A percentile compares a stretch with the other conserved stretches of the same genome.
These are phyloP conservation scores for Lamprologus tigripictilis DNA, from an alignment of 2,113 vertebrate genomes.

Conservation along the genomic window DNA sequence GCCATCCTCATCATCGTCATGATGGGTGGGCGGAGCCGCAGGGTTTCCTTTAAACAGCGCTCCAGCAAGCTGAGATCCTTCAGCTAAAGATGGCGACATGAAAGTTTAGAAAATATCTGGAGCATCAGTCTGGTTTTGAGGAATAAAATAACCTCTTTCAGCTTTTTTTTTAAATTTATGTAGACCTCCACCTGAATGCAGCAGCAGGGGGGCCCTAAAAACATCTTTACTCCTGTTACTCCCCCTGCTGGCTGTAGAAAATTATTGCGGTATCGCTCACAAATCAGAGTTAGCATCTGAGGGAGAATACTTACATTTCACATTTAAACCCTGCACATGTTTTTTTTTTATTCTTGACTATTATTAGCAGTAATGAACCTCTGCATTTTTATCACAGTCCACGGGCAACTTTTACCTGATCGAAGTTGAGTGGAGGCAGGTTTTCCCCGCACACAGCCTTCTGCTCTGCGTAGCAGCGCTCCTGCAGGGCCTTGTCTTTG, in stretches of 20 bases:
- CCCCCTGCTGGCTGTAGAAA: too few relatives aligned
- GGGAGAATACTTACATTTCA: neutral
- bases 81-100: conserved; percentile 56
- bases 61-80: conserved; percentile 90
- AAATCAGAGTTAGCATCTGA: neutral
- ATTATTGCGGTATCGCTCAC: neutral
- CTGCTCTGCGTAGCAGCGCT: conserved; percentile 85
- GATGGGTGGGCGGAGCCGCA: conserved; percentile 91
- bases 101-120: neutral
- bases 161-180: neutral
- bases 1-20: conserved; percentile 99
- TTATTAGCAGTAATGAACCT: neutral
- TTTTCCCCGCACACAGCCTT: conserved; percentile 80
- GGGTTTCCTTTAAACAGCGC: conserved; percentile 90
- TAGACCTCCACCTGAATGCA: neutral
- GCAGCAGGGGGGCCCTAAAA: neutral
- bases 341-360: neutral
- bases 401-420: conserved; percentile 73
- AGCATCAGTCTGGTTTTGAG: neutral
- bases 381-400: neutral
- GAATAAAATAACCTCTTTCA: neutral
- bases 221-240: neutral
- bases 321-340: neutral
- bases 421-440: conserved; percentile 77
- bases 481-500: conserved; percentile 77